Base-by-base conservation (phyloP, 35 echinoderm and acorn worm species). In the Diadema setosum region DNA sequence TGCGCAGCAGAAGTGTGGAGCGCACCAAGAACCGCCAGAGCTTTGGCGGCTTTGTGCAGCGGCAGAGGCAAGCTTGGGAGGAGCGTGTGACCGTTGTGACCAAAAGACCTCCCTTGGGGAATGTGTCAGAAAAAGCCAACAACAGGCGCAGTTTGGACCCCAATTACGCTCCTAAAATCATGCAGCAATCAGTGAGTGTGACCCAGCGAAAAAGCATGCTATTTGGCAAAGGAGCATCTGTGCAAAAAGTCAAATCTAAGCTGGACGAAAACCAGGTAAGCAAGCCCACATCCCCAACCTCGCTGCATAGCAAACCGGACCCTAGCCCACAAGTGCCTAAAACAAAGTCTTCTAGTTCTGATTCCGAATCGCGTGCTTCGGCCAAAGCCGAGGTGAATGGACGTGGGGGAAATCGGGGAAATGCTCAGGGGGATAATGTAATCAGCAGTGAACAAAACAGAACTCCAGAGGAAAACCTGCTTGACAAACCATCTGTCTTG, bases 241-340 rank as follows among this genome's bases (percentile, higher is more conserved):
- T 44, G 25, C 73, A 78, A 41, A 78, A 78, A 78, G 73, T 78
- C 29, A 78, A 78, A 36, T 42, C 73, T 16, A 78, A 26, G 9
- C 29, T 78, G 37, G 73, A 78, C 7, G 73, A 36, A 20, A 78
- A 78, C 40, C 73, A 39, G 37, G 73, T 78, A 21, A 78, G 24
- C 44, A 78, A 78, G 44, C 73, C 73, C 7, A 78, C 73, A 5
- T 78, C 73, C 36, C 73, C 73, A 42, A 78, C 73, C 6, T 78
- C 73, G 21, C 12, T 78, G 35, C 73, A 39, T 0, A 78, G 44
- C 73, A 78, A 78, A 36, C 37, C 33, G 25, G 73, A 78, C 44
- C 34, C 63, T 67, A 78, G 73, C 73, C 73, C 39, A 78, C 73
- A 78, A 78, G 73, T 78, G 73, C 73, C 73, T 78, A 78, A 78